These are phyloP conservation scores for Diarsia brunnea DNA, from an alignment of 2,888 invertebrate species.

Conservation along the genomic window DNA sequence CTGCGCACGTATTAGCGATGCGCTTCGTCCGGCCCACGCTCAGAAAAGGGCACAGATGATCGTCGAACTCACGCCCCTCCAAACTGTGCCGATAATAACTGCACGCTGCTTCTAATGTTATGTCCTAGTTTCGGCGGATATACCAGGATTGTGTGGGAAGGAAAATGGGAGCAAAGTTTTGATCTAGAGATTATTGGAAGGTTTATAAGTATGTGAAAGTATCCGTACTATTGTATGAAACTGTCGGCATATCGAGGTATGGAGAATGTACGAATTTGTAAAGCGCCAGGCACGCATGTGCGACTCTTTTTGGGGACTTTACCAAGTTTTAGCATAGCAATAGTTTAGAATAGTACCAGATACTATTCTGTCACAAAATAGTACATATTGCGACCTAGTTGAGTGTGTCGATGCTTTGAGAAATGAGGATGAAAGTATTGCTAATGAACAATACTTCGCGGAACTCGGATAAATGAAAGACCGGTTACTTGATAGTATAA, in stretches of 20 bases:
- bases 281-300: not conserved
- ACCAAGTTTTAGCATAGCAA: not conserved
- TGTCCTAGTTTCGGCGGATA: slow-evolving; percentile 49
- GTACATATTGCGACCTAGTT: not conserved
- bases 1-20: slow-evolving; percentile 72
- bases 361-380: not conserved
- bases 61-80: slow-evolving; percentile 72
- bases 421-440: not conserved
- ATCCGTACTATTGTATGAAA: not conserved
- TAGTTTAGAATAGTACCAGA: not conserved
- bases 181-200: not conserved
- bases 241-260: not conserved
- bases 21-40: slow-evolving; percentile 78
- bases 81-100: slow-evolving; percentile 68
- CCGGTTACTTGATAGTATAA: too few species aligned
- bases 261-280: not conserved
- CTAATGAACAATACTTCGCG: too few species aligned
- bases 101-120: slow-evolving; percentile 53
- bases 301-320: not conserved
- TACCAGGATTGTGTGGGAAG: slow-evolving; percentile 11
- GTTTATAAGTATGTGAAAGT: not conserved
- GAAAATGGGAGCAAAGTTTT: slow-evolving; percentile 5
- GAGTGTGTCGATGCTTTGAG: not conserved
- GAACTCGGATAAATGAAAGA: too few species aligned
- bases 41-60: slow-evolving; percentile 81